Base-by-base conservation (phyloP, 92 coral and sea anemone species). In the Metridium senile region DNA sequence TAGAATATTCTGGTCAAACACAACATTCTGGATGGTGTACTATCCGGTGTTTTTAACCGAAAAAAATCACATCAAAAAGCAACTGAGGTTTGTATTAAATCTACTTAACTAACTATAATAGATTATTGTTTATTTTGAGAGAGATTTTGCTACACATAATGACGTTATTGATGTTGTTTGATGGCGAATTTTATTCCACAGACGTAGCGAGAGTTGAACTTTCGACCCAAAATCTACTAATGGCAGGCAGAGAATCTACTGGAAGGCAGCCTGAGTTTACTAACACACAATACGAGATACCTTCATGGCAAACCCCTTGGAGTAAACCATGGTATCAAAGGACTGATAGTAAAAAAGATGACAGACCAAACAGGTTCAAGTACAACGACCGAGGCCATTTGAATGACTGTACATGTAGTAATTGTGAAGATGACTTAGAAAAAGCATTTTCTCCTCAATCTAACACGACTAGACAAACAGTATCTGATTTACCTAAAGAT, bases 231-330 rank as follows among this genome's bases (percentile, higher is more conserved):
- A 54, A 54, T 3, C 59, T 54, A 54, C 20, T 2, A 20, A 22
- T 33, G 47, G 78, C 82, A 6, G 59, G 71, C 56, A 66, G 83
- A 27, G 45, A 75, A 11, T 82, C 71, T 23, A 65, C 30, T 19
- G 86, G 78, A 39, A 75, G 93, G 26, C 49, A 72, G 19, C 89
- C 93, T 17, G 89, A 88, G 62, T 88, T 88, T 67, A 88, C 89
- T 33, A 59, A 82, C 22, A 73, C 93, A 31, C 76, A 88, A 74
- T 91, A 91, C 66, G 97, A 91, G 76, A 91, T 91, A 18, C 97
- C 97, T 23, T 88, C 97, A 4, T 91, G 97, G 97, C 97, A 91
- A 74, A 80, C 88, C 13, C 87, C 88, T 11, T 91, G 97, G 97
- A 91, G 74, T 68, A 88, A 82, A 34, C 97, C 97, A 0, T 91